Base-by-base conservation (phyloP, 2,797 vertebrate genomes). In the Semaprochilodus insignis region DNA sequence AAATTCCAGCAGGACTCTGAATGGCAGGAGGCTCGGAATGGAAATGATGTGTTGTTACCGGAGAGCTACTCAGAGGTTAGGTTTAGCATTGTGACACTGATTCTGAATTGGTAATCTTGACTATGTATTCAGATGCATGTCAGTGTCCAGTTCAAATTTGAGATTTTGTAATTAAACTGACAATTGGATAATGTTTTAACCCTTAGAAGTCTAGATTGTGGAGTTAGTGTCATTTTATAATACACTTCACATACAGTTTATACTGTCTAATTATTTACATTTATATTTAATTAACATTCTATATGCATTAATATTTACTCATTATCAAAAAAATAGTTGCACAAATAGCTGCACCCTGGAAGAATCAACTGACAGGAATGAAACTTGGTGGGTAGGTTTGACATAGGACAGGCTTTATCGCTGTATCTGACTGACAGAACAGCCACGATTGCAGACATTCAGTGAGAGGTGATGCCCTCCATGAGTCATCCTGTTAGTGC, bases 1-100 rank as follows among this genome's bases (percentile, higher is more conserved):
- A 77, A 77, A 76, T 57, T 70, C 8, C 73, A 77, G 74, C 65
- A 34, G 44, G 40, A 77, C 59, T 77, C 55, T 52, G 44, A 70
- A 69, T 55, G 10, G 48, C 25, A 54, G 70, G 70, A 54, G 54
- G 19, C 70, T 31, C 31, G 1, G 31, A 31, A 31, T 40, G 25
- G 23, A 54, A 72, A 31, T 72, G 48, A 27, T 17, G 25, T 54
- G 31, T 72, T 54, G 48, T 19, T 23, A n/a, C 25, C 4, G 23
- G 69, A 71, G 11, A 71, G 21, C 5, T n/a, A 51, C 4, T 25
- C 15, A 25, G 23, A 48, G 17, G 51, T 52, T 52, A 71, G n/a
- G 48, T 52, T 71, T 71, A 17, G 48, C 13, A 15, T 27, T 25
- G 52, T 27, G 31, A 71, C 48, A 71, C 44, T 52, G 69, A 27